A percentile compares a stretch with the other conserved stretches of the same genome.
phyloP scores from a whole-genome alignment of 2,888 invertebrate genomes.

The Phlogophora meticulosa region DNA sequence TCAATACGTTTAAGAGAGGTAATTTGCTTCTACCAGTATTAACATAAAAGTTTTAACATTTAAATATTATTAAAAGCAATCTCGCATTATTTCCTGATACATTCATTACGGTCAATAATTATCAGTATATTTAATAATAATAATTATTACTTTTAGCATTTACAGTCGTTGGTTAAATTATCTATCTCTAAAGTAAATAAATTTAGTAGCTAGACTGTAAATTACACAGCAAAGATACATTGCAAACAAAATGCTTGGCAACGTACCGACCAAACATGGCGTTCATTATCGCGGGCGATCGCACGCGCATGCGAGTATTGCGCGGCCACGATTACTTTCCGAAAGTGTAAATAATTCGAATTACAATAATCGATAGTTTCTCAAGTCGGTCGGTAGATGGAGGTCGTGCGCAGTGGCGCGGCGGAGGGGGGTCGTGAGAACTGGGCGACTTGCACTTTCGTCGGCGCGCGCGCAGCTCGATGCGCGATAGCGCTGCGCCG shows the following conservation, averaged over 20 bases:
- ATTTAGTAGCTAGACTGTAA: slow-evolving; percentile 45
- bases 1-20: slow-evolving; percentile 14
- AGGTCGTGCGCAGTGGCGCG: slow-evolving; percentile 67
- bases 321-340: slow-evolving; percentile 75
- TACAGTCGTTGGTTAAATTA: slow-evolving; percentile 9
- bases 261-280: slow-evolving; percentile 71
- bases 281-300: slow-evolving; percentile 74
- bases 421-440: slow-evolving; percentile 85
- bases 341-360: slow-evolving; percentile 85
- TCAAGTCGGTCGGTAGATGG: slow-evolving; percentile 72
- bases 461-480: slow-evolving; percentile 79
- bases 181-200: slow-evolving; percentile 2
- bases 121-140: slow-evolving; percentile 1
- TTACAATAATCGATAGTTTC: slow-evolving; percentile 82
- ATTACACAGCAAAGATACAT: slow-evolving; percentile 56
- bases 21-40: slow-evolving; percentile 29
- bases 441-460: slow-evolving; percentile 90
- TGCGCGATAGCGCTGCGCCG: slow-evolving; percentile 73
- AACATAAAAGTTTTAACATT: slow-evolving; percentile 33
- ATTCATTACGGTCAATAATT: neutral
- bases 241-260: slow-evolving; percentile 56
- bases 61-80: slow-evolving; percentile 32
- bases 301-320: slow-evolving; percentile 74
- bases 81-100: slow-evolving; percentile 35
- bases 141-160: no score